Conservation (phyloP, 2,888 invertebrate species). For the Drosophila sordidapex region DNA sequence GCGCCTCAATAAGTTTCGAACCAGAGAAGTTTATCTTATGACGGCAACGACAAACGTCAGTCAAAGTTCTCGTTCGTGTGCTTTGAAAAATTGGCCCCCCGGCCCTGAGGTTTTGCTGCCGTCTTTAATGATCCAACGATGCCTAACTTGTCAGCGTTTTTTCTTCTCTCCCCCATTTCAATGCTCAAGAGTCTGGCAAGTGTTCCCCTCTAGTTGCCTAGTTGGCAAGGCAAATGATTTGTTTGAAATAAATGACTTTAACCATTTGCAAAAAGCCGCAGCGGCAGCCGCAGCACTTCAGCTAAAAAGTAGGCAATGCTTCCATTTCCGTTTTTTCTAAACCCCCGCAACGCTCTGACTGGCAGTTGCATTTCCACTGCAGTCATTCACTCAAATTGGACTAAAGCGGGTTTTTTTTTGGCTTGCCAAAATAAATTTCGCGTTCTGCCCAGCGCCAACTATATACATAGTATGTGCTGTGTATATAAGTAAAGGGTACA, state of each 20-base stretch:
- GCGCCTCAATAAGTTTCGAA: conserved; percentile 77
- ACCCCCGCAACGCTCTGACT: conserved; percentile 47
- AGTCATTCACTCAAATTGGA: conserved; percentile 75
- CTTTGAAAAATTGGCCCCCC: conserved; percentile 69
- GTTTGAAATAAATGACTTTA: conserved; percentile 77
- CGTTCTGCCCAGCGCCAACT: conserved; percentile 62
- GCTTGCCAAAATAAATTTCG: conserved; percentile 63
- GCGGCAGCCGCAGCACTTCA: conserved; percentile 69
- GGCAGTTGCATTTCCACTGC: conserved; percentile 73
- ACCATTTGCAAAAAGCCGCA: conserved; percentile 74
- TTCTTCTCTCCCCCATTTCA: not conserved
- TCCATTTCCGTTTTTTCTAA: conserved; percentile 31
- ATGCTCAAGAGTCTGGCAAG: conserved; percentile 40
- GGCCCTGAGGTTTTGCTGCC: conserved; percentile 22
- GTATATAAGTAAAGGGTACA: conserved; percentile 32
- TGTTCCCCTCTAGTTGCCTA: conserved; percentile 21
- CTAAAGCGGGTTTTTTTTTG: conserved; percentile 57
- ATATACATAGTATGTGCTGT: conserved; percentile 27
- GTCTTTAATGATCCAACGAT: conserved; percentile 52
- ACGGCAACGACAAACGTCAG: conserved; percentile 68
- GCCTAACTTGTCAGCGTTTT: conserved; percentile 62
- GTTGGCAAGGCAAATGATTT: conserved; percentile 70
- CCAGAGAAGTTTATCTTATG: conserved; percentile 68
- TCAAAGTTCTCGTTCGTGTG: conserved; percentile 67
- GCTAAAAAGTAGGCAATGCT: conserved; percentile 68